Evolutionary conservation across 92 coral and sea anemone species (phyloP).

Genomic region (Porites evermanni): DNA sequence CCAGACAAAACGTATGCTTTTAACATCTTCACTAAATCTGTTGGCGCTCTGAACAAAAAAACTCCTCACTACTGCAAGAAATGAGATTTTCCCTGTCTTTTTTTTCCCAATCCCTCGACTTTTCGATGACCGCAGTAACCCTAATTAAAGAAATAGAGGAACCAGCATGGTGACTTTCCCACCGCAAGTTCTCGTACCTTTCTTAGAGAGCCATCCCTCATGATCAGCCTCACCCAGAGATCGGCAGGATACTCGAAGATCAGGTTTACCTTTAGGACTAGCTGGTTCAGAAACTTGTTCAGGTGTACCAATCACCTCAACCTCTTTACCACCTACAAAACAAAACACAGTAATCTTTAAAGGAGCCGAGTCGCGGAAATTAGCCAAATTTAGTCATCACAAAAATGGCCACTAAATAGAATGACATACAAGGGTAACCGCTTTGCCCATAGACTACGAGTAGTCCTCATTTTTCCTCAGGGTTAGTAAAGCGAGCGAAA

Average conservation of each 20-base stretch:
- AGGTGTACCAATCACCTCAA: constrained; percentile 86
- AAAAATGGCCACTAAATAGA: no score
- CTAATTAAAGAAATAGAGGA: not conserved
- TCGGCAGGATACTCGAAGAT: constrained; percentile 82
- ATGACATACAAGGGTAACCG: no score
- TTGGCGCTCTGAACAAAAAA: no score
- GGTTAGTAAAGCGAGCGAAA: no score
- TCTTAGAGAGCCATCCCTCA: constrained; percentile 97
- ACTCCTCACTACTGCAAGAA: no score
- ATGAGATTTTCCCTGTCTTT: not conserved
- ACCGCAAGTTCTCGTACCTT: constrained; percentile 55
- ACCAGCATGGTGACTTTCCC: not conserved
- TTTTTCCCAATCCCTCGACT: not conserved
- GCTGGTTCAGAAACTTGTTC: constrained; percentile 58
- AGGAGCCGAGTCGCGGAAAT: no score
- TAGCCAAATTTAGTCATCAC: no score
- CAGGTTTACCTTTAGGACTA: constrained; percentile 59
- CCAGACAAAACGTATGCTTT: no score
- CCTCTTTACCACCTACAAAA: constrained; percentile 77
- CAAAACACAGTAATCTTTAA: no score
- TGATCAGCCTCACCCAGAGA: constrained; percentile 94
- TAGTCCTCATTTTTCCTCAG: no score
- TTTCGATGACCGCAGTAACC: not conserved
- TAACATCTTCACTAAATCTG: no score
- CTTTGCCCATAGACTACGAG: no score